A percentile compares a stretch with the other conserved stretches of the same genome.
phyloP scores from a whole-genome alignment of 1,140 invertebrate genomes.

The Hyposmocoma kahamanoa region DNA sequence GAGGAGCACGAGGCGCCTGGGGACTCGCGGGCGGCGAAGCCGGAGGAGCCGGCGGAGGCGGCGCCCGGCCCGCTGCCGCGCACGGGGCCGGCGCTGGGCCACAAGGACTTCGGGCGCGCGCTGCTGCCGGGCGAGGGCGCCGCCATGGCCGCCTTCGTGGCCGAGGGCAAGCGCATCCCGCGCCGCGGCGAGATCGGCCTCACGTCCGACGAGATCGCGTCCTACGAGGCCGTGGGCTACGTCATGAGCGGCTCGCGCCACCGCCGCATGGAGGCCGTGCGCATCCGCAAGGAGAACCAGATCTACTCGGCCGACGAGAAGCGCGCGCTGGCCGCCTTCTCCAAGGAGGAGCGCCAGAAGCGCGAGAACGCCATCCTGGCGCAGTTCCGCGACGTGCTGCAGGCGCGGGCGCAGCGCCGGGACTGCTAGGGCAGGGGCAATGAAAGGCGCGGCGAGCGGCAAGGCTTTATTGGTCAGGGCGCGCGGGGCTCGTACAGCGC shows the following conservation, averaged over 20 bases:
- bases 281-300: conserved; percentile 99
- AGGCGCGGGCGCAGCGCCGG: conserved; percentile 21
- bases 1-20: conserved; percentile 27
- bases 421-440: background rate
- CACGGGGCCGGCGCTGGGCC: conserved; percentile 45
- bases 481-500: background rate
- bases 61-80: conserved; percentile 54
- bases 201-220: conserved; percentile 95
- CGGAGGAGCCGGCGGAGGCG: conserved; percentile 71
- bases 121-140: conserved; percentile 52
- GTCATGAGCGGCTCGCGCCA: conserved; percentile 99
- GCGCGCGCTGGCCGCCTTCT: conserved; percentile 97
- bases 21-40: conserved; percentile 14
- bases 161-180: conserved; percentile 98
- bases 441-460: background rate
- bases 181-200: conserved; percentile 98
- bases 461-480: background rate
- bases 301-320: conserved; percentile 99
- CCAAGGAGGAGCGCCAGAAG: conserved; percentile 97
- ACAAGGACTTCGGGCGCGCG: conserved; percentile 75
- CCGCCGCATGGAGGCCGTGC: conserved; percentile 99
- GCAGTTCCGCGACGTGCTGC: conserved; percentile 92
- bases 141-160: conserved; percentile 85
- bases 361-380: conserved; percentile 96
- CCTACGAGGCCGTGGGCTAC: conserved; percentile 95